Conservation (phyloP, 2,113 vertebrate species). For the Vanacampus margaritifer region DNA sequence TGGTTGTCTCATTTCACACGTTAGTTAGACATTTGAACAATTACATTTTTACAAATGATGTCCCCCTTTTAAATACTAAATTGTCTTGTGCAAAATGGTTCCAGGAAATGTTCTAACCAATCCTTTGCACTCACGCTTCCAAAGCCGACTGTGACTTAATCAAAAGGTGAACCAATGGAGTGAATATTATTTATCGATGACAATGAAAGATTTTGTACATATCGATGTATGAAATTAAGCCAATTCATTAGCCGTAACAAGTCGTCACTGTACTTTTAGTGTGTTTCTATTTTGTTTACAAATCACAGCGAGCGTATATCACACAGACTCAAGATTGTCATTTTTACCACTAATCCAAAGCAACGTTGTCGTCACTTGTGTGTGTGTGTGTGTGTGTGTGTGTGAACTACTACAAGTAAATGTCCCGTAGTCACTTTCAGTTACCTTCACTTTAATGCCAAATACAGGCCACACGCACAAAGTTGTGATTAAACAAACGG, state of each 20-base stretch:
- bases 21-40: neutral
- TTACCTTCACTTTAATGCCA: constrained; percentile 19
- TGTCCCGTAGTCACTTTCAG: neutral
- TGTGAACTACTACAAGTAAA: neutral
- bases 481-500: neutral
- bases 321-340: constrained; percentile 58
- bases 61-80: neutral
- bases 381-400: constrained; percentile 7
- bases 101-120: neutral
- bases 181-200: neutral
- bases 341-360: constrained; percentile 54
- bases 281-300: constrained; percentile 49
- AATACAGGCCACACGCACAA: neutral
- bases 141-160: neutral
- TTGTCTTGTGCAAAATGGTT: neutral
- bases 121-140: neutral
- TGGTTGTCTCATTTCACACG: neutral
- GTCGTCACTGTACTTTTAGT: neutral
- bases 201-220: neutral
- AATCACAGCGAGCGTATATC: constrained; percentile 35
- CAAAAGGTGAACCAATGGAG: neutral
- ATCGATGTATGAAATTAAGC: neutral
- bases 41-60: too few species aligned
- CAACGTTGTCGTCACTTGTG: constrained; percentile 26
- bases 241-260: neutral